phyloP scores from a whole-genome alignment of 2,113 vertebrate species.

The Oreocharis arfaki region DNA sequence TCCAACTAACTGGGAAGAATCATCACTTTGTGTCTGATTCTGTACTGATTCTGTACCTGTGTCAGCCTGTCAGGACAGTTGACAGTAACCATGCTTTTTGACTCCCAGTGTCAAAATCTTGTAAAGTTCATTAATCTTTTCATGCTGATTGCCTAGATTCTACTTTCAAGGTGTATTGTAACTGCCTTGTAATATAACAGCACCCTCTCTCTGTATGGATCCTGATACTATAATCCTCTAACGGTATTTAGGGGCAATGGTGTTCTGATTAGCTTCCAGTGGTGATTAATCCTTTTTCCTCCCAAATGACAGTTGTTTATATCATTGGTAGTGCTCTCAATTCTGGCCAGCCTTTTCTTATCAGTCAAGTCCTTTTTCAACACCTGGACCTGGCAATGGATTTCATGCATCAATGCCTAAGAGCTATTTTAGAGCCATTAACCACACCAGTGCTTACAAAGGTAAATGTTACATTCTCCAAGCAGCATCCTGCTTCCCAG shows the following conservation, averaged over 20 bases:
- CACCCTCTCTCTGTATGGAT: background rate
- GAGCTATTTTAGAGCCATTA: conserved; percentile 43
- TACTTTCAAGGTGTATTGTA: background rate
- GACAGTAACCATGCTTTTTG: background rate
- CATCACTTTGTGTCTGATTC: background rate
- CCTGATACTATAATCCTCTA: conserved; percentile 18
- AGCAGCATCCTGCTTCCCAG: background rate
- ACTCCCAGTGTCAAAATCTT: background rate
- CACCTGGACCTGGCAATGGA: conserved; percentile 48
- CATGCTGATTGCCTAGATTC: background rate
- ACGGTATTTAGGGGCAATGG: background rate
- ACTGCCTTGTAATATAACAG: background rate
- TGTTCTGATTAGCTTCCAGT: conserved; percentile 13
- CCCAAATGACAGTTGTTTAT: conserved; percentile 44
- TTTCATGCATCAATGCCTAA: conserved; percentile 42
- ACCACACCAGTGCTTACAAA: background rate
- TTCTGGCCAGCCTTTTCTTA: conserved; percentile 36
- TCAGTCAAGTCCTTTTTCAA: conserved; percentile 44
- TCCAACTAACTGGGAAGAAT: background rate
- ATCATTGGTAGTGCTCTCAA: background rate
- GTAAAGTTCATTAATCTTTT: background rate
- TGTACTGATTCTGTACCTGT: background rate
- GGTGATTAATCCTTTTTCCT: conserved; percentile 2
- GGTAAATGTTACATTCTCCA: background rate
- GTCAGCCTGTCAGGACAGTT: background rate